These are phyloP conservation scores for Eupeodes corollae DNA, from an alignment of 1,140 invertebrate genomes.

Conservation along the genomic window DNA sequence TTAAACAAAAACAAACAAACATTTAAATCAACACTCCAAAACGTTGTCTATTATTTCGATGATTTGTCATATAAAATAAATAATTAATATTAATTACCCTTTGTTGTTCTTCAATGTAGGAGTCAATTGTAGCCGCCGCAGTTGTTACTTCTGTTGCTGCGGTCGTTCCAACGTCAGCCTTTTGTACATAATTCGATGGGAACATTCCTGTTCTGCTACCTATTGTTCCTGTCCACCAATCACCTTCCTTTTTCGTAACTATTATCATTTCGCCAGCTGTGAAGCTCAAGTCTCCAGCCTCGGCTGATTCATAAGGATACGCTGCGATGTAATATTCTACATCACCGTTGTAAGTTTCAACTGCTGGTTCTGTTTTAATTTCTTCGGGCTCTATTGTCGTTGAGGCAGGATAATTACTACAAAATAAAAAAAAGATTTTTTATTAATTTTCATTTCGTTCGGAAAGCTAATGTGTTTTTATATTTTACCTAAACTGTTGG, in stretches of 20 bases:
- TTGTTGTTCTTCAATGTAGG: constrained; percentile 6
- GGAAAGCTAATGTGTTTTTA: too few species aligned
- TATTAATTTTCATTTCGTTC: too few species aligned
- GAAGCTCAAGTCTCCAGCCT: constrained; percentile 85
- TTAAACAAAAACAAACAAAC: not conserved
- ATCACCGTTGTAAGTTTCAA: constrained; percentile 25
- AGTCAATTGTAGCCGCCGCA: constrained; percentile 2
- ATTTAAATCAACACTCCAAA: not conserved
- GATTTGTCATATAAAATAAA: too few species aligned
- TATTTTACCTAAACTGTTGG: constrained; percentile 2
- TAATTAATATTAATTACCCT: constrained; percentile 14
- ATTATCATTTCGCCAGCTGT: constrained; percentile 81
- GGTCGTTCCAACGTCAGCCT: constrained; percentile 29
- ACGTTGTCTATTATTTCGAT: too few species aligned
- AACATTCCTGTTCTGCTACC: constrained; percentile 80
- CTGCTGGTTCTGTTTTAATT: not conserved
- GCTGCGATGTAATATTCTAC: constrained; percentile 73
- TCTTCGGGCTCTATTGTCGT: not conserved
- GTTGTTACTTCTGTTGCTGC: constrained; percentile 3
- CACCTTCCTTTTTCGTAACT: constrained; percentile 81
- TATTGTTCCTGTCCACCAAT: constrained; percentile 96
- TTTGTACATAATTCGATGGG: constrained; percentile 83
- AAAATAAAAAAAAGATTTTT: constrained; percentile 1
- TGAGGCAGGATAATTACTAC: constrained; percentile 42
- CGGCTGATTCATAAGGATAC: constrained; percentile 75